Evolutionary conservation across 2,888 invertebrate genomes (phyloP), one percentile per base, ranked within the genome.

Genomic region (Leptothorax acervorum): DNA sequence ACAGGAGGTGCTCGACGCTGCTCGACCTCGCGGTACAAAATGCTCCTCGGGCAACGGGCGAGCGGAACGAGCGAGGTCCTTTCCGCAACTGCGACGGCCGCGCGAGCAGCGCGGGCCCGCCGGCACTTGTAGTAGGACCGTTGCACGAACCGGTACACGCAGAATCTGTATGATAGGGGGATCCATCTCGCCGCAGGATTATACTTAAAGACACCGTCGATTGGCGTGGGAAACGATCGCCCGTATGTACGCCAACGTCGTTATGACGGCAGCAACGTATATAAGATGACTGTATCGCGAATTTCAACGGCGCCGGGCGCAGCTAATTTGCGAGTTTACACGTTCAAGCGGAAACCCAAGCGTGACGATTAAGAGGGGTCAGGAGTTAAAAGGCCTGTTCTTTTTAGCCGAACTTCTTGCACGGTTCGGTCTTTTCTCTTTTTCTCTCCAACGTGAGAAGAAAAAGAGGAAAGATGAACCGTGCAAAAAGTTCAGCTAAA

Each of bases 161-260:
- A 68, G 84, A 84, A 57, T 71, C 63, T 51, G 70, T 66, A 70
- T 79, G 78, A 84, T 60, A 78, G 78, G 78, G 78, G 78, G 78
- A 73, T 71, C 39, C 57, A 79, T 79, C 79, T 60, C 48, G 60
- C 57, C 71, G n/a, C 23, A 48, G 60, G 35, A 71, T 71, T 71
- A 65, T 31, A 23, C 23, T 23, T 23, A 23, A 23, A 39, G 12
- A 31, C 39, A 11, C 12, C 12, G 39, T 23, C 28, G 42, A 66
- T 78, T 78, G 55, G n/a, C 78, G 70, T 78, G 78, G 15, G n/a
- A 78, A 78, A 51, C 12, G 28, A 65, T 23, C 18, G 5, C 5
- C 5, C 23, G 28, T 18, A 28, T 3, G 28, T 18, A 28, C 8
- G 28, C 0, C 63, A 9, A 42, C n/a, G 3, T n/a, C 5, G n/a